Base-by-base conservation (phyloP, 2,797 vertebrate genomes). In the Cheirogaleus major region DNA sequence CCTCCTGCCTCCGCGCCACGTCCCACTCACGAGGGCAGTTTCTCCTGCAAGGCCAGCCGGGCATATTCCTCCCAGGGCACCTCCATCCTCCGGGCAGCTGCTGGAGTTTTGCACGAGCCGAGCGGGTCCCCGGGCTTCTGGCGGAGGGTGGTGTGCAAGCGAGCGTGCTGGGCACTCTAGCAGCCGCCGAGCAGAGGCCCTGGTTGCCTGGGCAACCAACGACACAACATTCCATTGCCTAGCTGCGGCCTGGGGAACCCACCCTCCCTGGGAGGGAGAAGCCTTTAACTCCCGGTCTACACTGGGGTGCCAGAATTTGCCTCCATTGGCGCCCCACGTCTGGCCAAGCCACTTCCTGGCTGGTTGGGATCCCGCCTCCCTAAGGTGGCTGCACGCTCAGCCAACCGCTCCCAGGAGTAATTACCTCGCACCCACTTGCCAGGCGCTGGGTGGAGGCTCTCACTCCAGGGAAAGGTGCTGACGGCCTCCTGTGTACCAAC, bases 21-120 rank as follows among this genome's bases (percentile, higher is more conserved):
- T 2, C 4, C 69, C 88, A 98, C 99, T 99, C 98, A 99, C 99
- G 5, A 27, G 43, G 96, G 91, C 82, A 35, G 69, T 63, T 98
- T 96, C 81, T 97, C 98, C 73, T 98, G 97, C 83, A 98, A 94
- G 45, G 86, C 91, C 2, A 2, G 85, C 8, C 22, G 43, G 80
- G 98, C 95, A 20, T 52, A 93, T 14, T 98, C 92, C 92, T 98
- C 97, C 92, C 98, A 59, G 41, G 97, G n/a, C 14, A 95, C 52
- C 7, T 97, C 94, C 99, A 98, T 98, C 8, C 10, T 30, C 13
- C 5, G 0, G 0, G 12, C 0, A 5, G 15, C 35, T n/a, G 10
- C 78, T 17, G 9, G 69, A 83, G 67, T 52, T 83, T 43, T 30
- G 92, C 45, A 17, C 30, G 17, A 25, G 57, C 45, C 52, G 9